phyloP scores from a whole-genome alignment of 2,113 vertebrate species.

The Grammomys surdaster region DNA sequence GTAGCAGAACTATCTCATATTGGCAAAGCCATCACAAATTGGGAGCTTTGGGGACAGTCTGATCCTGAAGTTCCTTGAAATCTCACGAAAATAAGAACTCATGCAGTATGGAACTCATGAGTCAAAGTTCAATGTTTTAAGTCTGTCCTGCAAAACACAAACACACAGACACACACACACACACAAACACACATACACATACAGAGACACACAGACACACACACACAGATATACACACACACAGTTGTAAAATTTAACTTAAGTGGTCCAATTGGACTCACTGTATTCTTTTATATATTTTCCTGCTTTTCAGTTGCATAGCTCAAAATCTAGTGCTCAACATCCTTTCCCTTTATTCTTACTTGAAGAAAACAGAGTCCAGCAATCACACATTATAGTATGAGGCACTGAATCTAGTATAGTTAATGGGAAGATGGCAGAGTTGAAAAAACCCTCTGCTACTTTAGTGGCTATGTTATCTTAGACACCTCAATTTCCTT shows the following conservation, averaged over 20 bases:
- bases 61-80: neutral
- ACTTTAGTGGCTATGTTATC: neutral
- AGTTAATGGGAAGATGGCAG: neutral
- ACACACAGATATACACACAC: neutral
- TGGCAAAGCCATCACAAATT: neutral
- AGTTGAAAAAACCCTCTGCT: neutral
- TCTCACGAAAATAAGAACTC: neutral
- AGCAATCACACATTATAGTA: neutral
- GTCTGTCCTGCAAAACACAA: neutral
- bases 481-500: neutral
- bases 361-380: neutral
- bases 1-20: neutral
- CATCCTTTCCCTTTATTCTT: neutral
- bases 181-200: too few species aligned
- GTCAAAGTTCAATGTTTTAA: neutral
- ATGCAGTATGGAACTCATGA: neutral
- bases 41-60: neutral
- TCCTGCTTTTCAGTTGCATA: conserved; percentile 12
- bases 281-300: neutral
- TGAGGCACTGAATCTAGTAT: neutral
- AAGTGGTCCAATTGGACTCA: neutral
- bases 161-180: too few species aligned
- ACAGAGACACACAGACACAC: too few species aligned
- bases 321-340: neutral
- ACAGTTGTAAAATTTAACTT: conserved; percentile 7